A percentile compares a stretch with the other conserved stretches of the same genome.
Conservation (phyloP, 1,140 invertebrate genomes). For the Cotesia vestalis region DNA sequence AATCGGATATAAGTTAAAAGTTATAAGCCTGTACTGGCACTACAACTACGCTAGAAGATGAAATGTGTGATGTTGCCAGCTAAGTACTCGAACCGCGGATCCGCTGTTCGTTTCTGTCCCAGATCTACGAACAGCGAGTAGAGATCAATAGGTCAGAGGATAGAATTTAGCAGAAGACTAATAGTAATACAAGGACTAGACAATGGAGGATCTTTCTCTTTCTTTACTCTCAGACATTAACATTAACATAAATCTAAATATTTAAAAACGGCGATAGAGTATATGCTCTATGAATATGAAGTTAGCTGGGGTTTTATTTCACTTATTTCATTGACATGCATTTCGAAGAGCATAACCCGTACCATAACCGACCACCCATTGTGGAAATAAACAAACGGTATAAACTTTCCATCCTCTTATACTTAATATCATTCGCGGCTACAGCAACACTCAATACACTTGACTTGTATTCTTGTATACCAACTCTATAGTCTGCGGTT, state of each 20-base stretch:
- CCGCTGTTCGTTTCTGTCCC: conserved; percentile 22
- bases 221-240: background rate
- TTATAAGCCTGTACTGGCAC: no score
- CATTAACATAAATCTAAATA: no score
- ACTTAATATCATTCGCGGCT: background rate
- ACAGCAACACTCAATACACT: no score
- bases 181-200: background rate
- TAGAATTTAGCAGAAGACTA: no score
- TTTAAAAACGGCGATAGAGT: no score
- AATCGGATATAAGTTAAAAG: no score
- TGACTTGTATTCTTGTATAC: background rate
- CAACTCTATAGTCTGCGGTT: no score
- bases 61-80: no score
- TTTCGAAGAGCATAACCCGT: conserved; percentile 1
- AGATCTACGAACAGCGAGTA: conserved; percentile 23
- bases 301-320: no score
- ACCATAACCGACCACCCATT: conserved; percentile 9
- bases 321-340: conserved; percentile 4
- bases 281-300: no score
- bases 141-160: conserved; percentile 37
- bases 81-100: conserved; percentile 30
- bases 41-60: no score
- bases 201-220: conserved; percentile 25
- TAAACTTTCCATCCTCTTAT: conserved; percentile 13
- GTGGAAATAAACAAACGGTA: conserved; percentile 5